Evolutionary conservation across 1,140 invertebrate genomes (phyloP).

Genomic region (Lordiphosa mommai): DNA sequence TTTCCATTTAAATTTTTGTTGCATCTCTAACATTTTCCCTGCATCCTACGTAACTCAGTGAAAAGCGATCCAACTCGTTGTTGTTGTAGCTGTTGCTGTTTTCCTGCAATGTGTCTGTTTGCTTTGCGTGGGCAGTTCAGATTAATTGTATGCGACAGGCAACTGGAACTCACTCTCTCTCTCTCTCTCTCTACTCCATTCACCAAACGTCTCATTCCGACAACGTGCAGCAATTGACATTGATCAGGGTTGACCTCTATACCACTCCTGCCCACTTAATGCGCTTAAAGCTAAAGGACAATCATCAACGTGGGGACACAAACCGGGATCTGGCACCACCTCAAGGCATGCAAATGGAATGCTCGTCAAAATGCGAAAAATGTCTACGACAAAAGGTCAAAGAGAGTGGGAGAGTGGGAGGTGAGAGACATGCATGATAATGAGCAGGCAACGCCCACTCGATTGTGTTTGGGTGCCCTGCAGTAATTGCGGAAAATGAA

Average conservation of each 20-base stretch:
- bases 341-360: conserved; percentile 60
- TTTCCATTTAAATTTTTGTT: not conserved
- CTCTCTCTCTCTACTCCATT: not conserved
- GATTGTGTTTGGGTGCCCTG: conserved; percentile 20
- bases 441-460: conserved; percentile 27
- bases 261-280: conserved; percentile 40
- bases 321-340: not conserved
- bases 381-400: conserved; percentile 31
- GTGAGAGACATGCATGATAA: conserved; percentile 47
- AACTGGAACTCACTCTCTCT: too few species aligned
- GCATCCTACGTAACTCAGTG: not conserved
- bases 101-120: conserved; percentile 30
- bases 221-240: conserved; percentile 50
- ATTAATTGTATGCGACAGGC: conserved; percentile 41
- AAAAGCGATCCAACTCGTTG: not conserved
- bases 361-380: conserved; percentile 38
- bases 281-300: conserved; percentile 54
- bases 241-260: conserved; percentile 58
- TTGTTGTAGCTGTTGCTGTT: conserved; percentile 9
- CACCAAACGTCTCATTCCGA: conserved; percentile 10
- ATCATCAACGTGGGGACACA: not conserved
- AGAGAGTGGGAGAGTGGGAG: conserved; percentile 1
- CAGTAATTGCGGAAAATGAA: conserved; percentile 69
- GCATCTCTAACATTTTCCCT: conserved; percentile 12
- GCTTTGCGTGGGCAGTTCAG: conserved; percentile 23